Conservation (phyloP, 2,888 invertebrate species). For the Pollenia angustigena region DNA sequence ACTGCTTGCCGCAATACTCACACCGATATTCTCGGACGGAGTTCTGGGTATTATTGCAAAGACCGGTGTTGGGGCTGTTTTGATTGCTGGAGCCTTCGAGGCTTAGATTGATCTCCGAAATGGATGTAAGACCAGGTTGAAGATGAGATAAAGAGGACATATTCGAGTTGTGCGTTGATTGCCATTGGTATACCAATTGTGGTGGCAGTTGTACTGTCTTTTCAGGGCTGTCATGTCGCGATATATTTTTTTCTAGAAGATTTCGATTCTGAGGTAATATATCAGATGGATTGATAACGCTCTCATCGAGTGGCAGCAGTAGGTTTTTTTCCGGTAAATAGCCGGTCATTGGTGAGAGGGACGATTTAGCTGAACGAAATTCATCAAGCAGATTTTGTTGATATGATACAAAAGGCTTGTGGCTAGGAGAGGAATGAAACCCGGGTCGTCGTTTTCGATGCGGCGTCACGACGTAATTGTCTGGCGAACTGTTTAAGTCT, state of each 20-base stretch:
- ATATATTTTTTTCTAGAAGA: conserved; percentile 79
- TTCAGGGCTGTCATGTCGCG: conserved; percentile 88
- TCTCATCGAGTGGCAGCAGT: conserved; percentile 78
- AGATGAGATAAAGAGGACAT: conserved; percentile 80
- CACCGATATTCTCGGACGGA: conserved; percentile 94
- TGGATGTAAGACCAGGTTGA: conserved; percentile 80
- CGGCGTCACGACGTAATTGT: conserved; percentile 94
- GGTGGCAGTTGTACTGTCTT: conserved; percentile 84
- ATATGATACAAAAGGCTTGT: conserved; percentile 94
- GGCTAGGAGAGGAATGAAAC: conserved; percentile 94
- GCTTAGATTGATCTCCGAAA: conserved; percentile 79
- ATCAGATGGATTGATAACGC: conserved; percentile 79
- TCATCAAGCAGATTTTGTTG: conserved; percentile 91
- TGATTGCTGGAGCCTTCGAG: conserved; percentile 77
- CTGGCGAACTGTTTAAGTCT: conserved; percentile 90
- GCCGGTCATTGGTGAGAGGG: conserved; percentile 90
- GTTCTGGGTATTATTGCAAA: conserved; percentile 80
- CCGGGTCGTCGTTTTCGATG: conserved; percentile 94
- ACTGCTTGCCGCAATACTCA: conserved; percentile 95
- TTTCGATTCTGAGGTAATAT: conserved; percentile 80
- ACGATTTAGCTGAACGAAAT: conserved; percentile 87
- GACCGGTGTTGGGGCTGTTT: conserved; percentile 74
- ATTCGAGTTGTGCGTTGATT: conserved; percentile 81
- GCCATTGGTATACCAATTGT: conserved; percentile 85
- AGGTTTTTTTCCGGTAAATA: conserved; percentile 81